These are phyloP conservation scores for Colostygia pectinataria DNA, from an alignment of 2,888 invertebrate species.

Conservation along the genomic window DNA sequence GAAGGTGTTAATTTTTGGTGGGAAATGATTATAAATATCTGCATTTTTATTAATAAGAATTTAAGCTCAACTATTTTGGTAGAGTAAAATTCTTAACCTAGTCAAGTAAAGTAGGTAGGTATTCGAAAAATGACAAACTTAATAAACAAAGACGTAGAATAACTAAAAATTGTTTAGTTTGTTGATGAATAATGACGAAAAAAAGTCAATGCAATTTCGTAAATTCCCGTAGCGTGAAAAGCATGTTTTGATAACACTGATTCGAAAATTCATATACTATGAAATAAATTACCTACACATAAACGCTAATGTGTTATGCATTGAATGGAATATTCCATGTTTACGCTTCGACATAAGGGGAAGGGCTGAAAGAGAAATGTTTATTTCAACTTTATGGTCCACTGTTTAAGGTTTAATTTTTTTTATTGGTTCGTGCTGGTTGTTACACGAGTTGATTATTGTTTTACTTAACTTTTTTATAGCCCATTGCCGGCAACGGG, in stretches of 20 bases:
- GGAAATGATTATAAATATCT: not conserved
- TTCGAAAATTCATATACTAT: slow-evolving; percentile 26
- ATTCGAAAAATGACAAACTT: not conserved
- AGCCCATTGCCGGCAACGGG: slow-evolving; percentile 42
- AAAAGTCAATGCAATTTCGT: not conserved
- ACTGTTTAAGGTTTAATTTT: slow-evolving; percentile 21
- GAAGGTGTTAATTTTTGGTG: not conserved
- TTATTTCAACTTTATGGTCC: slow-evolving; percentile 22
- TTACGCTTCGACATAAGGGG: slow-evolving; percentile 45
- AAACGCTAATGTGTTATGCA: slow-evolving; percentile 40
- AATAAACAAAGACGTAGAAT: not conserved
- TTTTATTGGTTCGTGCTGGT: slow-evolving; percentile 13
- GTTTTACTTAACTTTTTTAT: slow-evolving; percentile 73
- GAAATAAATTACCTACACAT: slow-evolving; percentile 34
- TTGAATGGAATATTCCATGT: slow-evolving; percentile 44
- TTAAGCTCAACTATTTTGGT: no score
- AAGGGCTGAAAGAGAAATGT: slow-evolving; percentile 32
- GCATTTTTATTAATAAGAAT: no score
- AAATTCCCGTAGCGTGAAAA: slow-evolving; percentile 5
- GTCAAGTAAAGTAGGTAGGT: no score
- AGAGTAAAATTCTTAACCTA: no score
- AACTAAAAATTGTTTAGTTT: no score
- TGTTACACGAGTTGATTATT: slow-evolving; percentile 54
- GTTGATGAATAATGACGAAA: not conserved
- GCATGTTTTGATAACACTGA: slow-evolving; percentile 22